Base-by-base conservation (phyloP, 92 coral and sea anemone genomes). In the Heteractis magnifica region DNA sequence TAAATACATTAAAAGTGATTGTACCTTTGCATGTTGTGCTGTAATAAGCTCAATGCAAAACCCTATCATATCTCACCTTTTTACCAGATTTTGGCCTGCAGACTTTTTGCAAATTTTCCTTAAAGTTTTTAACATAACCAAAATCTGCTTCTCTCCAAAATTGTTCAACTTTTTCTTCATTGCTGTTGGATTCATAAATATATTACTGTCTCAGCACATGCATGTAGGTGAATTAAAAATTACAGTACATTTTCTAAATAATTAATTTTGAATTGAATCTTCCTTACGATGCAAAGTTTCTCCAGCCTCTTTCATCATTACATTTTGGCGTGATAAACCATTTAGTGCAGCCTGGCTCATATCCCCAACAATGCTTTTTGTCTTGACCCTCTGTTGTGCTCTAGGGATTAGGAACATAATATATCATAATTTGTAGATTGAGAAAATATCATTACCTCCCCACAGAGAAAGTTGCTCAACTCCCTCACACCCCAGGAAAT, bases 131-230 rank as follows among this genome's bases (percentile, higher is more conserved):
- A 18, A 96, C 93, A 82, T 88, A 96, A 65, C 99, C 99, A 92
- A 95, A 95, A 86, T 95, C 98, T 59, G 95, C 94, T 56, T 90
- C 90, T 79, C 83, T 88, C 98, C 98, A 95, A 82, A 94, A 96
- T 41, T 70, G 88, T 49, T 86, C 76, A 75, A 94, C 82, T 81
- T 94, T 96, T 18, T 96, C 98, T 74, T 96, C 93, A 81, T 82
- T 78, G 65, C 99, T 96, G 79, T 68, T 44, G 10, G n/a, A 53
- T 50, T 6, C 62, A 77, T 20, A 56, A 15, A 4, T 8, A n/a
- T 11, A 34, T 0, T 2, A 34, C 44, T 34, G 44, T 53, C n/a
- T 49, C n/a, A 76, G 1, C 79, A 76, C 5, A 51, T 13, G 1
- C 44, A 51, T 13, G 1, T 2, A 34, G 44, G 44, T 34, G 44